A percentile compares a stretch with the other conserved stretches of the same genome.
Conservation (phyloP, 2,113 vertebrate genomes). For the Crotalus horridus region DNA sequence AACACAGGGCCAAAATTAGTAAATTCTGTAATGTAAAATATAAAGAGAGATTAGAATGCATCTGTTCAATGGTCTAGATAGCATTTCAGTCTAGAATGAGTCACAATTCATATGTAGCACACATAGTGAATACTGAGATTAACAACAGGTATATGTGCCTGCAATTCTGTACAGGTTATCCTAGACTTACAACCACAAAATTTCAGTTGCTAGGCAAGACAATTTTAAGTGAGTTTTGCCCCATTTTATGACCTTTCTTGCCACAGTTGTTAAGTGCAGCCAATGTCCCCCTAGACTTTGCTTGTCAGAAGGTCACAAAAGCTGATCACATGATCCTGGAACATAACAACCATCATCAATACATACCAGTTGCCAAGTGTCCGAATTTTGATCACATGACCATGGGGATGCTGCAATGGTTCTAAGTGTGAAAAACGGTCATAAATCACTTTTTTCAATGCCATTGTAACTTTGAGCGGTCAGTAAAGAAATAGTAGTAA, state of each 20-base stretch:
- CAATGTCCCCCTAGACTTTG: not conserved
- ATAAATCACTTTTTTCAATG: not conserved
- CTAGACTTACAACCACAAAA: not conserved
- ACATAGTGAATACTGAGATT: not conserved
- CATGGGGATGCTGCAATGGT: not conserved
- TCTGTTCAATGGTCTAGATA: not conserved
- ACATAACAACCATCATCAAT: not conserved
- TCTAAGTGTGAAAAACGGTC: not conserved
- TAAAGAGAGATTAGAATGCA: not conserved
- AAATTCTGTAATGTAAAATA: not conserved
- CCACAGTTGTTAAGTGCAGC: not conserved
- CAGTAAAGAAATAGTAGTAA: not conserved
- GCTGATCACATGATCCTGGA: not conserved
- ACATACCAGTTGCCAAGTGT: not conserved
- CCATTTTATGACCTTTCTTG: not conserved
- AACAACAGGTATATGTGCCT: not conserved
- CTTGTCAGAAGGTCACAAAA: not conserved
- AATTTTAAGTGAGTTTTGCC: not conserved
- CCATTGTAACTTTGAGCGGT: not conserved
- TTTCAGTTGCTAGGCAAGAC: not conserved
- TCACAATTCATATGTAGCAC: not conserved
- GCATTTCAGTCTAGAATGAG: not conserved
- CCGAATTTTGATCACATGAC: not conserved
- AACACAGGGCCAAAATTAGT: not conserved
- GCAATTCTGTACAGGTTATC: not conserved